Base-by-base conservation (phyloP, 2,888 invertebrate species). In the Caenorhabditis panamensis region DNA sequence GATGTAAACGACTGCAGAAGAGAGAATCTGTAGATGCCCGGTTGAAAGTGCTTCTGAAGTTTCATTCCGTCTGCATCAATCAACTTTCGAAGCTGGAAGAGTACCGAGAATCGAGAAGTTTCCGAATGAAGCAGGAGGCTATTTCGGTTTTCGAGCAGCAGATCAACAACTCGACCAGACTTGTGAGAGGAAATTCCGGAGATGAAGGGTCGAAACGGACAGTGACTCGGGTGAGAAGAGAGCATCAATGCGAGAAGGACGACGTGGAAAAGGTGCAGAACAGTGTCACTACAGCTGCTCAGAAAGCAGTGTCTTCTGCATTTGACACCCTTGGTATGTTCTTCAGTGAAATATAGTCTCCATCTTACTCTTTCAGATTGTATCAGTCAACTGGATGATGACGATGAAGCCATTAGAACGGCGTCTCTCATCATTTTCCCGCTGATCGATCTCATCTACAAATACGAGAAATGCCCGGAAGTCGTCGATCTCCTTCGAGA, bases 381-480 rank as follows among this genome's bases (percentile, higher is more conserved):
- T 24, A 69, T 77, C 22, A 49, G 53, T 18, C 69, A 69, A 18
- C 28, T 77, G 0, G 49, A 56, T 11, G 72, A 71, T n/a, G 56
- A 61, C 13, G 26, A 72, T 13, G 77, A 77, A 28, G 72, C 72
- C 1, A 66, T 80, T n/a, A 72, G 75, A 6, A 51, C 37, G 11
- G 24, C 79, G 0, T 67, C 79, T 4, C 72, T 79, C n/a, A 72
- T 85, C 47, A 63, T 86, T 2, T 86, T 86, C 51, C 84, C 85
- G 0, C 75, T 86, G 5, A 78, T 86, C 22, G 86, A 85, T 54
- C 59, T 85, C n/a, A 63, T 86, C 41, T 86, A 84, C 73, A 81
- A 83, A 26, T 85, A 85, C 64, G 85, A 84, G 26, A 18, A 47
- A 11, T 36, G 56, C 16, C 24, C 51, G 0, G 78, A 72, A 37